phyloP scores from a whole-genome alignment of 2,888 invertebrate genomes.

The Amphipoea lucens region DNA sequence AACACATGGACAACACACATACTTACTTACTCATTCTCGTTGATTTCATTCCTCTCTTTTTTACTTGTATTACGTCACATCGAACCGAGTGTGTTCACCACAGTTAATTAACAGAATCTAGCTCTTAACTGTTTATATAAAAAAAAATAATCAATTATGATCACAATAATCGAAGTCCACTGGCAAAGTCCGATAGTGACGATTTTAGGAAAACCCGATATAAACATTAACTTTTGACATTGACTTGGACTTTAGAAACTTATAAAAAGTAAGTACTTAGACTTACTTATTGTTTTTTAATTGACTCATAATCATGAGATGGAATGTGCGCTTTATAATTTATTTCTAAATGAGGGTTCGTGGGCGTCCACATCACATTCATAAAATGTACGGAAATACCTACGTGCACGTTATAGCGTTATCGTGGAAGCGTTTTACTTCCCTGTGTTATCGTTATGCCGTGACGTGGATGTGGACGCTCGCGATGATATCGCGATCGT shows the following conservation, averaged over 20 bases:
- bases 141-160: constrained; percentile 3
- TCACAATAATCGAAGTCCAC: constrained; percentile 3
- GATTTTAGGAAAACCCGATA: constrained; percentile 36
- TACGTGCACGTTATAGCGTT: no score
- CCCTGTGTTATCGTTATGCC: background rate
- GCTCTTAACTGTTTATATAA: constrained; percentile 6
- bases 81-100: no score
- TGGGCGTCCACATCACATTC: background rate
- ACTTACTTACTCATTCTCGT: no score
- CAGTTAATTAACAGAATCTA: no score
- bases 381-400: background rate
- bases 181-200: background rate
- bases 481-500: background rate
- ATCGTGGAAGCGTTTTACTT: background rate
- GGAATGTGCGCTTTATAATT: background rate
- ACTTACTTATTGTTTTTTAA: constrained; percentile 3
- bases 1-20: no score
- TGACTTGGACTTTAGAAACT: constrained; percentile 13
- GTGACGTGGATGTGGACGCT: background rate
- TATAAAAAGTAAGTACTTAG: background rate
- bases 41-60: no score
- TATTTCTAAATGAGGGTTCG: background rate
- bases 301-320: constrained; percentile 5
- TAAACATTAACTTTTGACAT: constrained; percentile 7
- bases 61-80: background rate